Evolutionary conservation across 2,113 vertebrate genomes (phyloP).

Genomic region (Halcyon malimbica): DNA sequence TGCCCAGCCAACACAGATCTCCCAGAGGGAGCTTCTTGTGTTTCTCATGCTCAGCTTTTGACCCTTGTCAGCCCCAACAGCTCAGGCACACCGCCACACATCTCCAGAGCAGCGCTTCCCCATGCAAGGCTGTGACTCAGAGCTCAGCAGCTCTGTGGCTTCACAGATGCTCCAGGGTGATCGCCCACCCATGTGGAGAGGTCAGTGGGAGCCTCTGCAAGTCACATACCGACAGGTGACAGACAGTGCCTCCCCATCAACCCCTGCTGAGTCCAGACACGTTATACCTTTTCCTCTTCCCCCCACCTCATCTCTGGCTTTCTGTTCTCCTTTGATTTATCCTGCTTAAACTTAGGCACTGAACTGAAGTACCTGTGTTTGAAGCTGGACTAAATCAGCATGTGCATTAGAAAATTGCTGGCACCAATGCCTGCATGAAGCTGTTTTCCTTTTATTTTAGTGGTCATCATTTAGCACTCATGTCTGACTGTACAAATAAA

Average conservation of each 20-base stretch:
- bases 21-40: rapidly evolving
- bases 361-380: background rate
- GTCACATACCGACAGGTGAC: rapidly evolving
- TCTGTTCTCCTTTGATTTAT: background rate
- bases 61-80: background rate
- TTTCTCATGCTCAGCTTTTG: background rate
- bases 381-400: background rate
- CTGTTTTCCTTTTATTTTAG: background rate
- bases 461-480: background rate
- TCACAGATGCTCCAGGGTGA: rapidly evolving
- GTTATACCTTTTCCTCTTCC: background rate
- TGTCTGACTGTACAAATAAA: background rate
- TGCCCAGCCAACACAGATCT: rapidly evolving
- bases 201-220: background rate
- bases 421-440: background rate
- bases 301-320: background rate
- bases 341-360: background rate
- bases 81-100: background rate
- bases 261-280: background rate
- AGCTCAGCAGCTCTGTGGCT: rapidly evolving
- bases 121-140: rapidly evolving
- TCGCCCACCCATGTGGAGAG: rapidly evolving
- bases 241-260: rapidly evolving
- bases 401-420: background rate
- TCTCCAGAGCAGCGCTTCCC: rapidly evolving